Conservation (phyloP, 2,113 vertebrate genomes). For the Rhodinocichla rosea region DNA sequence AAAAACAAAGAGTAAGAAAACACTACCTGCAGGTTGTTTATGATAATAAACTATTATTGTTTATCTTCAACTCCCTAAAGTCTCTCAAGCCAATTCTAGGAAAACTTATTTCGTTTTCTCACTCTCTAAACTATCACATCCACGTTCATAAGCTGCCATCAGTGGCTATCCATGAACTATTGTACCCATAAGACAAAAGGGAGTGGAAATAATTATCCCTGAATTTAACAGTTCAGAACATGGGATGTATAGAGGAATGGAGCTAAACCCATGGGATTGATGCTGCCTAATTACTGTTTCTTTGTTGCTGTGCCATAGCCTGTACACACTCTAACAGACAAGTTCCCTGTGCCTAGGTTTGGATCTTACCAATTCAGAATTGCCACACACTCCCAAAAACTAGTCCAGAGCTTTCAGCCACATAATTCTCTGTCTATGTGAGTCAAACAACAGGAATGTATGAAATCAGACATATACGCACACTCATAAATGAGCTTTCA, state of each 20-base stretch:
- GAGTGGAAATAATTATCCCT: slow-evolving; percentile 2
- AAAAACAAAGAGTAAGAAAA: neutral
- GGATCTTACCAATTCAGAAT: neutral
- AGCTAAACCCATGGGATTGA: slow-evolving; percentile 57
- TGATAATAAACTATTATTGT: neutral
- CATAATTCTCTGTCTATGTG: neutral
- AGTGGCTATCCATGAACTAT: slow-evolving; percentile 38
- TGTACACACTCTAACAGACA: slow-evolving; percentile 25
- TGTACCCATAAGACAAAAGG: slow-evolving; percentile 54
- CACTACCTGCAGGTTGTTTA: neutral
- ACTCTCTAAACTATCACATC: neutral
- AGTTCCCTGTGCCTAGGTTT: slow-evolving; percentile 28
- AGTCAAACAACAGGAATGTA: neutral
- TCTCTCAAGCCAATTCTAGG: neutral
- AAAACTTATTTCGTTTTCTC: neutral
- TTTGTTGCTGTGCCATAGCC: slow-evolving; percentile 56
- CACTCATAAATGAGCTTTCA: neutral
- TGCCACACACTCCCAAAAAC: neutral
- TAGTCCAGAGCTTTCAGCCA: neutral
- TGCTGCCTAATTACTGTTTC: slow-evolving; percentile 66
- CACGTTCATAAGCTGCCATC: slow-evolving; percentile 24
- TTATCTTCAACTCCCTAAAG: neutral
- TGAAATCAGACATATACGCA: neutral
- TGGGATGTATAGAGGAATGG: slow-evolving; percentile 62
- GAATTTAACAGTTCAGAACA: slow-evolving; percentile 58